phyloP scores from a whole-genome alignment of 1,140 invertebrate species.

The Scylla paramamosain region DNA sequence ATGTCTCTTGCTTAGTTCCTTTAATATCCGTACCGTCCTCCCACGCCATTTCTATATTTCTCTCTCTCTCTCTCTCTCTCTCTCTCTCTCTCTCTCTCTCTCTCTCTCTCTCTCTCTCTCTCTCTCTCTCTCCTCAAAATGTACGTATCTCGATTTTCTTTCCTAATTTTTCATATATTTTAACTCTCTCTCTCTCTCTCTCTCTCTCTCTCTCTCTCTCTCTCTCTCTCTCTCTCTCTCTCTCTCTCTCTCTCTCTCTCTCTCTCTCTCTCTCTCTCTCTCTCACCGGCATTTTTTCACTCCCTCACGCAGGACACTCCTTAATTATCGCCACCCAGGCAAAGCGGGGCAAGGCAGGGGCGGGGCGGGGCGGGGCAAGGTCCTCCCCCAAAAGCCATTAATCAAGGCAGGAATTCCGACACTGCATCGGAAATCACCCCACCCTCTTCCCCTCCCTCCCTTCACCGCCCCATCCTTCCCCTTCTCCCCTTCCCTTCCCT shows the following conservation, averaged over 20 bases:
- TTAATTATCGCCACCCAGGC: too few species aligned
- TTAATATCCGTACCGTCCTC: background rate
- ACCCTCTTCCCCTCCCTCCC: background rate
- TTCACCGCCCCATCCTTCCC: background rate
- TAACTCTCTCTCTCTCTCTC: too few species aligned
- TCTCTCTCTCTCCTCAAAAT: background rate
- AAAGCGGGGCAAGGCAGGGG: too few species aligned
- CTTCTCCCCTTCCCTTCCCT: background rate
- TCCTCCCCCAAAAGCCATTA: background rate
- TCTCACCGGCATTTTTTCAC: too few species aligned
- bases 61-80: conserved; percentile 20
- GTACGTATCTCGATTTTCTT: too few species aligned
- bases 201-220: too few species aligned
- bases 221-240: too few species aligned
- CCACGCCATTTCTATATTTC: background rate
- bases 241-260: too few species aligned
- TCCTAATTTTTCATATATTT: too few species aligned
- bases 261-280: too few species aligned
- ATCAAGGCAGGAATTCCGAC: background rate
- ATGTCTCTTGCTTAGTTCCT: too few species aligned
- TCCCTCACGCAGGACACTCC: too few species aligned
- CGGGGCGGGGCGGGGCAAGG: background rate
- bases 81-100: conserved; percentile 20
- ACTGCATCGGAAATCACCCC: background rate
- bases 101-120: conserved; percentile 17